phyloP scores from a whole-genome alignment of 1,140 invertebrate genomes.

The Drosophila virilis region DNA sequence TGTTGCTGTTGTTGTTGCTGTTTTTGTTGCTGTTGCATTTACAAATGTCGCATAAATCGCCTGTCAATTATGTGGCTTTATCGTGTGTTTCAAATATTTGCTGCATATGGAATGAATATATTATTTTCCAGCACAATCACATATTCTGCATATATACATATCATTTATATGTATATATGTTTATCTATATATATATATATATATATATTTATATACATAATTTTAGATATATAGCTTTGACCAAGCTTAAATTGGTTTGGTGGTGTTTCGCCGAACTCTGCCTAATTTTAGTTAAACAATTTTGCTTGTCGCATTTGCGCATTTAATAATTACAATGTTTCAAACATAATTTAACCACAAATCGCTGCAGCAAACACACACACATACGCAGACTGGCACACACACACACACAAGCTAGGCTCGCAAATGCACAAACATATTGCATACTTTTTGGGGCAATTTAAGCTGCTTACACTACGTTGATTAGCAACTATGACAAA shows the following conservation, averaged over 20 bases:
- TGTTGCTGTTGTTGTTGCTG: conserved; percentile 5
- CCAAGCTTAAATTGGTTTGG: not conserved
- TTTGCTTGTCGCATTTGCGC: conserved; percentile 33
- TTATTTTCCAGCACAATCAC: conserved; percentile 21
- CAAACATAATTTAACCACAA: conserved; percentile 49
- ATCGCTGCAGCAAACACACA: conserved; percentile 38
- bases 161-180: not conserved
- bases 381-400: not conserved
- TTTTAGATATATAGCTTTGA: too few species aligned
- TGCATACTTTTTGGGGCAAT: conserved; percentile 41
- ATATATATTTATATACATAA: not conserved
- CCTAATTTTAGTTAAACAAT: conserved; percentile 15
- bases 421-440: conserved; percentile 41
- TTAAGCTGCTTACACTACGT: conserved; percentile 49
- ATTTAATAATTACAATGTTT: conserved; percentile 48
- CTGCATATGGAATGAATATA: conserved; percentile 55
- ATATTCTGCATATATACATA: not conserved
- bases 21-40: conserved; percentile 22
- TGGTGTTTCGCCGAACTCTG: not conserved
- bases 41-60: conserved; percentile 66
- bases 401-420: not conserved
- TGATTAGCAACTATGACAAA: conserved; percentile 48
- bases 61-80: conserved; percentile 73
- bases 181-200: not conserved
- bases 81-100: conserved; percentile 37